Evolutionary conservation across 2,888 invertebrate genomes (phyloP), one percentile per base, ranked within the genome.

Genomic region (Nemotelus pantherinus): DNA sequence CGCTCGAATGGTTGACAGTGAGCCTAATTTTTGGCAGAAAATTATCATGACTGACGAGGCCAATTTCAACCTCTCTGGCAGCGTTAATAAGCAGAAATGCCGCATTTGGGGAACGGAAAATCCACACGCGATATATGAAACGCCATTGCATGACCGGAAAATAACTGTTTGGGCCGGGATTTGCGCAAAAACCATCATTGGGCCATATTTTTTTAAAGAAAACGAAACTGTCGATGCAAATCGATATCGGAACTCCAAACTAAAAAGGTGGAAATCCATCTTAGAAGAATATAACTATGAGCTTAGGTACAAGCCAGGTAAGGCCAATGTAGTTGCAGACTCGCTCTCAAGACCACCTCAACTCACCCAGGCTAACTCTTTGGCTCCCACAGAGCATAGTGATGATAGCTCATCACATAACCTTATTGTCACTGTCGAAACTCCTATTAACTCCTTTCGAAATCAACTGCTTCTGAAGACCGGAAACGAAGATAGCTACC

Each of bases 211-310:
- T n/a, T n/a, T n/a, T n/a, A n/a, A n/a, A n/a, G n/a, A n/a, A n/a
- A n/a, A n/a, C n/a, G n/a, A n/a, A n/a, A n/a, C n/a, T n/a, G n/a
- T n/a, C n/a, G n/a, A n/a, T n/a, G n/a, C n/a, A n/a, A n/a, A n/a
- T n/a, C n/a, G n/a, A n/a, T n/a, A n/a, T n/a, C n/a, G n/a, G n/a
- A 81, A 72, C 64, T 74, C 72, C 6, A 81, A 81, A 45, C 77
- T 81, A 10, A 81, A 80, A 58, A 60, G 80, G 2, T 80, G 81
- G 80, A 80, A 80, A 60, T 60, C 72, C 3, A 77, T 77, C 4
- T 41, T 80, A 39, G 79, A 79, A 39, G 80, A 80, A 41, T 79
- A 75, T 25, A 75, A 75, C 39, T 60, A 63, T 4, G 63, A 75
- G 41, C 10, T 75, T 2, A 45, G 39, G 6, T 78, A 79, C 43